phyloP scores from a whole-genome alignment of 2,888 invertebrate species.

The Agrotis clavis region DNA sequence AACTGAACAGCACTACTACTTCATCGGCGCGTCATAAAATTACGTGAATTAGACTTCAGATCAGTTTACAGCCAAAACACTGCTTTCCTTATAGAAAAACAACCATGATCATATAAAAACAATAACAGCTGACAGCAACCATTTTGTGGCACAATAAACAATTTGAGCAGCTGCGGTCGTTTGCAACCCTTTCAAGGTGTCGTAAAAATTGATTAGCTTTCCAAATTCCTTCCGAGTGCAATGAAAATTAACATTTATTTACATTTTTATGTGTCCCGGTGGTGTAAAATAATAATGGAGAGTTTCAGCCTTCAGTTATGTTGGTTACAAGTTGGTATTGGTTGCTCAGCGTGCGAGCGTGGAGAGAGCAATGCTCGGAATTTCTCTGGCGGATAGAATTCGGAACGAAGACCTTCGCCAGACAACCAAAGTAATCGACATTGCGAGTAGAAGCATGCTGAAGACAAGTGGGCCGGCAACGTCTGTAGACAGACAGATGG shows the following conservation, averaged over 20 bases:
- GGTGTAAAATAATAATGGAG: slow-evolving; percentile 25
- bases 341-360: no score
- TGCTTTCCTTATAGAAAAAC: background rate
- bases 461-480: no score
- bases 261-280: slow-evolving; percentile 47
- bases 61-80: background rate
- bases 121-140: slow-evolving; percentile 33
- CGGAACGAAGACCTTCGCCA: no score
- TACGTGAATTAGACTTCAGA: no score
- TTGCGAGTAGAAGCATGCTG: no score
- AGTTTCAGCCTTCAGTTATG: background rate
- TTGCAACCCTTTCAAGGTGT: slow-evolving; percentile 61
- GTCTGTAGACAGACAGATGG: no score
- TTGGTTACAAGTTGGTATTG: background rate
- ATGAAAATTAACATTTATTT: slow-evolving; percentile 64
- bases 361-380: no score
- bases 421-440: no score
- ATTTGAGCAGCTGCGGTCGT: slow-evolving; percentile 53
- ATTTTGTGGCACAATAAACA: slow-evolving; percentile 46
- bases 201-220: slow-evolving; percentile 61
- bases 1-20: no score
- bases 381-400: no score
- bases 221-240: slow-evolving; percentile 56
- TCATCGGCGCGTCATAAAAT: no score
- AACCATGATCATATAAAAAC: slow-evolving; percentile 18